Evolutionary conservation across 1,140 invertebrate species (phyloP), one percentile per base, ranked within the genome.

Genomic region (Habropoda laboriosa): DNA sequence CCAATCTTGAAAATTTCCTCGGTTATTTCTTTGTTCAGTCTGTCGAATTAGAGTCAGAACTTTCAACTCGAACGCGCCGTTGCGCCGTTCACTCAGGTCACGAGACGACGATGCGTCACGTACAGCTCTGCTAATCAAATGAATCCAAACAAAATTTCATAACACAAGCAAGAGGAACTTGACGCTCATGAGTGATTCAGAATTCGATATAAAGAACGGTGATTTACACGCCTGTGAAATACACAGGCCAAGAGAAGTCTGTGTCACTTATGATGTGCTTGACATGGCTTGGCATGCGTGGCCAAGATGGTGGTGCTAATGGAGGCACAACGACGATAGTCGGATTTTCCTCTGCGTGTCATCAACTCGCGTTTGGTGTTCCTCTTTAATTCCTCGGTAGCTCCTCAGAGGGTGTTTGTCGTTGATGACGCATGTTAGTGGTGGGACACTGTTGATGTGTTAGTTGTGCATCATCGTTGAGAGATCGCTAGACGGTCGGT

Each of bases 241-340:
- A 51, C 27, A 35, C 1, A 38, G n/a, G 7, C 12, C 35, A 16
- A 49, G 75, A 71, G 35, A 61, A 72, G 49, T 57, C 49, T 80
- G 74, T 83, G 81, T 85, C 82, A 85, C 63, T 61, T 45, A 35
- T 42, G 74, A 77, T 58, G n/a, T n/a, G 63, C 57, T 83, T 71
- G 72, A 75, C 68, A 83, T 42, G 61, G 58, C 80, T 83, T 71
- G 74, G 80, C 74, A 82, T 75, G 80, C 81, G 82, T 80, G 81
- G 68, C 70, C 71, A 51, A 73, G 70, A 75, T 79, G 51, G 68
- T 67, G 80, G 80, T 64, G 51, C 72, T 51, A 79, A 70, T 78
- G 51, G 47, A 40, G 81, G 82, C 66, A 71, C 66, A 18, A 67
- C 32, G 21, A 78, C 72, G 64, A 75, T 68, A 70, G 49, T 58